Evolutionary conservation across 2,888 invertebrate genomes (phyloP).

Genomic region (Odontocerum albicorne): DNA sequence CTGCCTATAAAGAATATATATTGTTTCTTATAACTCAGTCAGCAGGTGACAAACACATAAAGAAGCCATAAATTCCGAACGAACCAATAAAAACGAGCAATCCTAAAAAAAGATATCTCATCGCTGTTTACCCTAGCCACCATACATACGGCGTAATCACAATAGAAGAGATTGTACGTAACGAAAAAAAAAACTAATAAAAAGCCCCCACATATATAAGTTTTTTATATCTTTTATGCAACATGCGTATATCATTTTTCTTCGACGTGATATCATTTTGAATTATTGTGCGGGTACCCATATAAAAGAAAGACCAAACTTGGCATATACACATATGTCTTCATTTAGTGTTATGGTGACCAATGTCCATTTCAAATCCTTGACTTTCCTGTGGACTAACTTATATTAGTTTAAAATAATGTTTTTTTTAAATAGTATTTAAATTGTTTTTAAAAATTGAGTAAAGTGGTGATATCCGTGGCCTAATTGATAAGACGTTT

Average conservation of each 20-base stretch:
- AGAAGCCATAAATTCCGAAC: constrained; percentile 24
- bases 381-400: too few species aligned
- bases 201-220: constrained; percentile 22
- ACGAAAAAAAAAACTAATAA: constrained; percentile 27
- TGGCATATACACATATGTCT: too few species aligned
- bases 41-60: constrained; percentile 25
- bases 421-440: too few species aligned
- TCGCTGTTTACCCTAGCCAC: constrained; percentile 17
- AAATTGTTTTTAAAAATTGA: too few species aligned
- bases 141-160: constrained; percentile 26
- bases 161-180: constrained; percentile 29
- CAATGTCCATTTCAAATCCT: too few species aligned
- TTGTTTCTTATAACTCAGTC: constrained; percentile 25
- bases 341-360: too few species aligned
- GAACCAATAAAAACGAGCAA: constrained; percentile 24
- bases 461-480: too few species aligned
- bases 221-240: constrained; percentile 35
- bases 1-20: constrained; percentile 25
- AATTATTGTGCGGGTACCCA: constrained; percentile 32
- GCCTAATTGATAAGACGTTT: too few species aligned
- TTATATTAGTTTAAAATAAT: too few species aligned
- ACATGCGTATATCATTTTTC: constrained; percentile 36
- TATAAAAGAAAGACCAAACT: too few species aligned
- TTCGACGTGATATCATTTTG: constrained; percentile 34
- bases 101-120: constrained; percentile 15